Evolutionary conservation across 2,888 invertebrate species (phyloP).

Genomic region (Synanthedon andrenaeformis): DNA sequence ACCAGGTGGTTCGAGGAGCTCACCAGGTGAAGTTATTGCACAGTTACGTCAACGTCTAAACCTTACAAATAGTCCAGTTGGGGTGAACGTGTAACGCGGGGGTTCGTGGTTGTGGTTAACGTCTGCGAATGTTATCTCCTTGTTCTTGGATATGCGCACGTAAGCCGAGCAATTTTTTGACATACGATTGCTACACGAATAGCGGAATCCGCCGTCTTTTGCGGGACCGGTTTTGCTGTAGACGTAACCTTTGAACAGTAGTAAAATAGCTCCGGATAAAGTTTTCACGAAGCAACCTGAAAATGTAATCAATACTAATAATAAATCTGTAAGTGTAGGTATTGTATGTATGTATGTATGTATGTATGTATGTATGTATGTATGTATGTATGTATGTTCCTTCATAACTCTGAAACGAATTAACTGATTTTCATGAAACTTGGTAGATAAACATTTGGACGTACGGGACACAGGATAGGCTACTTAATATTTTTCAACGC

Average conservation of each 20-base stretch:
- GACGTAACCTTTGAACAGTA: slow-evolving; percentile 19
- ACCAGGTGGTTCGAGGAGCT: not conserved
- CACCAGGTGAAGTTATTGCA: not conserved
- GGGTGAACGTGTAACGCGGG: slow-evolving; percentile 5
- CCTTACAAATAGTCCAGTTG: not conserved
- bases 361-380: too few relatives aligned
- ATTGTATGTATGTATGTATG: too few relatives aligned
- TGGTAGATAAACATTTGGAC: too few relatives aligned
- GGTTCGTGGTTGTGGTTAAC: slow-evolving; percentile 16
- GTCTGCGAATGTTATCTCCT: slow-evolving; percentile 12
- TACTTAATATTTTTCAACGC: too few relatives aligned
- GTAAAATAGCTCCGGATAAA: slow-evolving; percentile 11
- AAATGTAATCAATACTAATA: too few relatives aligned
- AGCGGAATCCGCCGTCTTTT: slow-evolving; percentile 16
- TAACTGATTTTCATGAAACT: too few relatives aligned
- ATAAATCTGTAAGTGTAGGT: too few relatives aligned
- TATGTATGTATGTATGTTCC: too few relatives aligned
- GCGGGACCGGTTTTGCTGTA: slow-evolving; percentile 21
- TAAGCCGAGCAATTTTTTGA: slow-evolving; percentile 17
- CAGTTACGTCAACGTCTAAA: not conserved
- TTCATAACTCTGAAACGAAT: too few relatives aligned
- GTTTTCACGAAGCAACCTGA: slow-evolving; percentile 18
- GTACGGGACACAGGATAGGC: too few relatives aligned
- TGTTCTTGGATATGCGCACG: slow-evolving; percentile 17
- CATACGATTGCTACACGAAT: slow-evolving; percentile 17